Base-by-base conservation (phyloP, 2,797 vertebrate genomes). In the Sebastolobus altivelis region DNA sequence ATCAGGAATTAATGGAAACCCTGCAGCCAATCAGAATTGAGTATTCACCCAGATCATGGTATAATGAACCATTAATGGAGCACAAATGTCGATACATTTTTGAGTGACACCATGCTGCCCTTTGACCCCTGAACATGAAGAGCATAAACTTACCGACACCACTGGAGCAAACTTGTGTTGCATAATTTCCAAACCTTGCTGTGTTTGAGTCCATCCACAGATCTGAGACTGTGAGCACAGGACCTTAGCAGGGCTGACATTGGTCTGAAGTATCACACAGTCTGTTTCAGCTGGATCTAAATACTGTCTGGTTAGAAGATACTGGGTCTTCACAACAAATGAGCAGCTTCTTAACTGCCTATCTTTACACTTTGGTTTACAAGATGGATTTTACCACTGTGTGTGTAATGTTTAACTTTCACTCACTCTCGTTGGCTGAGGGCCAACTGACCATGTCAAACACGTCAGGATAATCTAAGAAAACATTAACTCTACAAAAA, bases 71-170 rank as follows among this genome's bases (percentile, higher is more conserved):
- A 9, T 29, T 13, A 33, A 22, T 2, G 22, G 3, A 54, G 20
- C 3, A 7, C 8, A 49, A 29, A 67, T 6, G 6, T 29, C 12
- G 6, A 2, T n/a, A 14, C 2, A 20, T 22, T 13, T 72, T 13
- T 25, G 35, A 18, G 13, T 49, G 18, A 49, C 7, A 5, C 13
- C n/a, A 33, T 58, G 25, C 52, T 43, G 12, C 8, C 20, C 16
- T 54, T 6, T 22, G 9, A 52, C 18, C 37, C 9, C 9, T 18
- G 55, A 52, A 38, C 4, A 12, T 20, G 11, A 22, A 29, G 33
- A 59, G 4, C 20, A 10, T 4, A 6, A 66, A 91, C 88, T 88
- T 67, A 93, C 93, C 86, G 67, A 40, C 58, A 52, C 35, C 43
- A 11, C 63, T 66, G 78, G 43, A 82, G 58, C 40, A 81, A 74